Evolutionary conservation across 2,797 vertebrate species (phyloP).

Genomic region (Dendrocincla fuliginosa): DNA sequence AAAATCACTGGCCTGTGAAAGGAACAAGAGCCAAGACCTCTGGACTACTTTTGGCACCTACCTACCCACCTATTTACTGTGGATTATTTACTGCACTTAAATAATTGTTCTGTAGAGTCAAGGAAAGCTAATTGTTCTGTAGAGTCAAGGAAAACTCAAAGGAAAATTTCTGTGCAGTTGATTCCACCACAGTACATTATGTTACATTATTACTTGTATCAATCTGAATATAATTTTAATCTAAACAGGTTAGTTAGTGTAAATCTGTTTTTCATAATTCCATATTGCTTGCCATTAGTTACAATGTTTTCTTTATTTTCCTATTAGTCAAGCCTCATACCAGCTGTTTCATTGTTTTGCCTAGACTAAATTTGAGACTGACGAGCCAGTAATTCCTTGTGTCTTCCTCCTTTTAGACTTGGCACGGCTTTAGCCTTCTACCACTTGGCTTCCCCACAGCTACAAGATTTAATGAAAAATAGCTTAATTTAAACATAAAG

Average conservation of each 20-base stretch:
- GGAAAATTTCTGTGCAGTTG: neutral
- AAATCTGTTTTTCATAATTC: neutral
- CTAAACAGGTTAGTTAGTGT: neutral
- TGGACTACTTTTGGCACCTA: neutral
- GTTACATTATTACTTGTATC: neutral
- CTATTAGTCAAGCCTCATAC: conserved; percentile 1
- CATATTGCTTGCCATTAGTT: neutral
- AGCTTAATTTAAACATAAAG: neutral
- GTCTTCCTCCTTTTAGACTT: neutral
- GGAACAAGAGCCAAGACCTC: neutral
- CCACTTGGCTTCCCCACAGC: neutral
- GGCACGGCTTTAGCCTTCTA: neutral
- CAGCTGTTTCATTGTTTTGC: conserved; percentile 5
- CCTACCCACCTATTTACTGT: neutral
- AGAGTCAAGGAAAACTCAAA: neutral
- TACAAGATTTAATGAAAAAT: neutral
- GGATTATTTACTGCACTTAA: neutral
- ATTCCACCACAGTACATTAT: neutral
- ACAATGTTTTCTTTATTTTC: neutral
- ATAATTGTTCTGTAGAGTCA: neutral
- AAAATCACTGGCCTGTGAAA: neutral
- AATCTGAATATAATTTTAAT: neutral
- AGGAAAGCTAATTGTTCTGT: neutral
- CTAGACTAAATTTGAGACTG: neutral
- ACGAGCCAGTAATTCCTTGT: neutral